phyloP scores from a whole-genome alignment of 2,888 invertebrate species.

The Drosophila koepferae region DNA sequence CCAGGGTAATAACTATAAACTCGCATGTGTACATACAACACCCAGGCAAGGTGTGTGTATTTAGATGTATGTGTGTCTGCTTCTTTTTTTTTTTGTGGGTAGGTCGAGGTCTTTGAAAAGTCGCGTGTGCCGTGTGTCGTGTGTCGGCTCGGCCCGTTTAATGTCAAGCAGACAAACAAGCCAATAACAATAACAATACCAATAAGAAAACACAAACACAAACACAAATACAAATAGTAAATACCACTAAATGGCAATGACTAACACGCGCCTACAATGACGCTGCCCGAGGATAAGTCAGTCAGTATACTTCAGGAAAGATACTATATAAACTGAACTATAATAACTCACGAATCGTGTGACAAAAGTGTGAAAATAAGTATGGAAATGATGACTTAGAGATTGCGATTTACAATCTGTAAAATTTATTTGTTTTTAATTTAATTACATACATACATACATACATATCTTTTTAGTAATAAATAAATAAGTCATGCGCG shows the following conservation, averaged over 20 bases:
- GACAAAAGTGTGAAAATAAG: constrained; percentile 16
- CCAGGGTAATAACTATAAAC: constrained; percentile 1
- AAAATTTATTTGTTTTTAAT: too few species aligned
- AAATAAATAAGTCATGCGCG: too few species aligned
- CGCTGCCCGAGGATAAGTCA: constrained; percentile 7
- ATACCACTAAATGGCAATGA: constrained; percentile 60
- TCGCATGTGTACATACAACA: neutral
- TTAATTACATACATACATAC: too few species aligned
- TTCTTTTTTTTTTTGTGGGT: constrained; percentile 13
- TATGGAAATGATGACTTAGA: constrained; percentile 8
- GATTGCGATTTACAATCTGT: constrained; percentile 17
- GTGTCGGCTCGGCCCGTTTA: constrained; percentile 48
- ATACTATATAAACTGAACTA: neutral
- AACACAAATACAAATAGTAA: constrained; percentile 60
- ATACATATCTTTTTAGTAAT: too few species aligned
- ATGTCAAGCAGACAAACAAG: constrained; percentile 68
- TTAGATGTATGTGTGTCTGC: constrained; percentile 1
- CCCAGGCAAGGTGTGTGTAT: constrained; percentile 24
- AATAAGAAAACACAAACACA: constrained; percentile 56
- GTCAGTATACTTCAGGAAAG: neutral
- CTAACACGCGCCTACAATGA: constrained; percentile 67
- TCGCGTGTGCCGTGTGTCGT: constrained; percentile 34
- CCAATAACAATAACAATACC: constrained; percentile 70
- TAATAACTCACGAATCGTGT: constrained; percentile 1
- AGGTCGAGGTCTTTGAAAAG: constrained; percentile 26